Evolutionary conservation across 1,140 invertebrate species (phyloP), one percentile per base, ranked within the genome.

Genomic region (Lucilia sericata): DNA sequence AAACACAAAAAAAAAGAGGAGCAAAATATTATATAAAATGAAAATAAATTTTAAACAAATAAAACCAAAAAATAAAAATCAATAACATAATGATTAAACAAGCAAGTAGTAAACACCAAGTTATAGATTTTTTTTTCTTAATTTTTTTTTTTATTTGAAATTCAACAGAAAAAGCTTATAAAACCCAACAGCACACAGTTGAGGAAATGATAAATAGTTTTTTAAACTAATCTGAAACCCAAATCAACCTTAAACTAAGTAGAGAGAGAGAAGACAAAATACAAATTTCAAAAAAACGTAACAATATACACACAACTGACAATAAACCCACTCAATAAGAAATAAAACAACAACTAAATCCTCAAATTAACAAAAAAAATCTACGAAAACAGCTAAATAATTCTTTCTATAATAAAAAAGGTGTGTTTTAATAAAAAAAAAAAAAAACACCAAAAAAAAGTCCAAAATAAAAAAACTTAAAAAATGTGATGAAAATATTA

Each of bases 151-250:
- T 55, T n/a, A 12, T 70, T 70, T 70, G 9, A 70, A 21, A 70
- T 70, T 70, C 65, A 70, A 70, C 65, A 70, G 65, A 70, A 70
- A 70, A 70, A 21, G 8, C 51, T 55, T 55, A 42, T 3, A 55
- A 55, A 55, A 55, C 7, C 9, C 51, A 78, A 49, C 75, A 42
- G 21, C 1, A 25, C 25, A 42, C 75, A 14, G 13, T 78, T 70
- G 65, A 70, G 65, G 65, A 70, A 70, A 70, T 70, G 65, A 70
- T 70, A 70, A 70, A 70, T 70, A 70, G 65, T 70, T 70, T 70
- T 70, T 25, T 25, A 70, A 70, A 70, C 65, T 70, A 70, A 70
- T 70, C 65, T 70, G 65, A 70, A 70, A 70, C 65, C 65, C 65
- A 70, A 70, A 70, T 70, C 65, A 70, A 70, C 65, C 65, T 70